Evolutionary conservation across 2,797 vertebrate genomes (phyloP), one percentile per base, ranked within the genome.

Genomic region (Sebastes kiyomatsui): DNA sequence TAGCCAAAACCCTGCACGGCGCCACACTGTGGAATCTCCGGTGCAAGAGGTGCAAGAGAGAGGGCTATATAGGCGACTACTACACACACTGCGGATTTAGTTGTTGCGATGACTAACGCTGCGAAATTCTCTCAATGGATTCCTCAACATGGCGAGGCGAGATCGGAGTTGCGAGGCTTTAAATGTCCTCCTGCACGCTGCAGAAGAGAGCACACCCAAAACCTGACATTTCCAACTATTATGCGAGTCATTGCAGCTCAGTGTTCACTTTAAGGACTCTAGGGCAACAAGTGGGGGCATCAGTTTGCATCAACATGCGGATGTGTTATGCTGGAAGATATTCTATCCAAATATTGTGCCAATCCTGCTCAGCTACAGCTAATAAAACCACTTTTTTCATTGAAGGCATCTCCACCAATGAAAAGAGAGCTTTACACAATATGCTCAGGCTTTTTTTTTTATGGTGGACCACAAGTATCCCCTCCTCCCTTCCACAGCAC

Each of bases 31-130:
- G 85, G 87, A 74, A 74, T 80, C 90, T 77, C 80, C 75, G 12
- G 87, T 83, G 82, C 83, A 68, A 83, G 77, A 73, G 84, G 90
- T 72, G 88, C 82, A 74, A 91, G 85, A 81, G 79, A 81, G 35
- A 38, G 35, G 77, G 86, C 89, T 85, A 83, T 85, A 83, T 85
- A 88, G 80, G 89, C 85, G 84, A 85, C 72, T 64, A 32, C 79
- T 82, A 79, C 88, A 88, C 88, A 88, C 92, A 95, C 93, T 94
- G 95, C 94, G 90, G 94, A 88, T 88, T 38, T 38, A 84, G 87
- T 73, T 83, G 93, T 87, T 87, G 94, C 91, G 94, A 95, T 95
- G 94, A 95, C 94, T 94, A 95, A 95, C 94, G 93, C 95, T 95
- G 94, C 93, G 94, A 95, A 95, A 94, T 90, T 90, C 90, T 92